These are phyloP conservation scores for Eumaeus atala DNA, from an alignment of 1,140 invertebrate genomes.

Conservation along the genomic window DNA sequence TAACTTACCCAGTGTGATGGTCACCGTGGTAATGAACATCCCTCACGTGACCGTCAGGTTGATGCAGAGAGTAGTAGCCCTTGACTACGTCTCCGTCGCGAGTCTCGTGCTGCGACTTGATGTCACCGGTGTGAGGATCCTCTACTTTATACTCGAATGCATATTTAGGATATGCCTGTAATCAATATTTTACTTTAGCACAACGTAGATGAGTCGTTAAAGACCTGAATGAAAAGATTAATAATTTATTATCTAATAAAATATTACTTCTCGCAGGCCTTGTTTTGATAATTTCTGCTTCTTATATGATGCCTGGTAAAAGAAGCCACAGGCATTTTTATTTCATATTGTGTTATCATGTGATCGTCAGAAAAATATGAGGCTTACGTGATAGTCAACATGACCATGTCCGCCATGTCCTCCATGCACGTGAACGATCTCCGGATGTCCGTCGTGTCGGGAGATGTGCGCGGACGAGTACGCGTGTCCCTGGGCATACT, in stretches of 20 bases:
- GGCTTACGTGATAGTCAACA: slow-evolving; percentile 41
- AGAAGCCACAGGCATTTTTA: too few relatives aligned
- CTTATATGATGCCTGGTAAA: too few relatives aligned
- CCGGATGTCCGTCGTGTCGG: slow-evolving; percentile 39
- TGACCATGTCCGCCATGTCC: slow-evolving; percentile 25
- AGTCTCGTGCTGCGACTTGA: slow-evolving; percentile 75
- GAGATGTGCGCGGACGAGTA: slow-evolving; percentile 45
- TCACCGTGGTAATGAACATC: slow-evolving; percentile 65
- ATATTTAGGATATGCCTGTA: slow-evolving; percentile 36
- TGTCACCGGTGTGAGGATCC: slow-evolving; percentile 71
- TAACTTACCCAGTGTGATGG: slow-evolving; percentile 29
- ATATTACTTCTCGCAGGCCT: too few relatives aligned
- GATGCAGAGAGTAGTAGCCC: slow-evolving; percentile 72
- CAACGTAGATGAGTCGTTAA: too few relatives aligned
- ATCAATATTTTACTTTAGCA: background rate
- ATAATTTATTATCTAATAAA: too few relatives aligned
- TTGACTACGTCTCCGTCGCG: slow-evolving; percentile 75
- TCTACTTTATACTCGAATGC: slow-evolving; percentile 41
- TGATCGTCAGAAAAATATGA: too few relatives aligned
- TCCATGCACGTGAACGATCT: slow-evolving; percentile 26
- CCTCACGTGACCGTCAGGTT: slow-evolving; percentile 73
- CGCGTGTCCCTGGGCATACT: slow-evolving; percentile 31
- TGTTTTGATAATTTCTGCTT: too few relatives aligned
- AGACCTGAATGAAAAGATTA: too few relatives aligned
- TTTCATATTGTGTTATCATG: too few relatives aligned